Evolutionary conservation across 1,140 invertebrate genomes (phyloP).

Genomic region (Heterodera schachtii): DNA sequence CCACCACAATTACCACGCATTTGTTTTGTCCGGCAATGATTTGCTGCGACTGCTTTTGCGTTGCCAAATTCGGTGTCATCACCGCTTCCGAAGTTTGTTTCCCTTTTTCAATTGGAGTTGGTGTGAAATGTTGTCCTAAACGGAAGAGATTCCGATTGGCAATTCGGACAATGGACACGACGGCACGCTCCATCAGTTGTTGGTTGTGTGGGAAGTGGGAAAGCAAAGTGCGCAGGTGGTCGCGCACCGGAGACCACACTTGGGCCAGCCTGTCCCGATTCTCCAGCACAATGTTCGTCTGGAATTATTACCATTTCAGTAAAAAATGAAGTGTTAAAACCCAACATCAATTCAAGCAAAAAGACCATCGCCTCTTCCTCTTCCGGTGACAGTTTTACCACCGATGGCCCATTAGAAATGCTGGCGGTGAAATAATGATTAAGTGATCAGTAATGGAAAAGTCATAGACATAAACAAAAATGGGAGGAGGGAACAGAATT

Average conservation of each 20-base stretch:
- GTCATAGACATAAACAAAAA: no score
- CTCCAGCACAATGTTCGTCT: constrained; percentile 84
- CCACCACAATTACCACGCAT: constrained; percentile 29
- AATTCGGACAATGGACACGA: constrained; percentile 83
- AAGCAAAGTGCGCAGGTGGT: constrained; percentile 70
- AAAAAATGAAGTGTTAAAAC: neutral
- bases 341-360: constrained; percentile 80
- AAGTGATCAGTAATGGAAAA: no score
- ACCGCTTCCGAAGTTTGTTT: neutral
- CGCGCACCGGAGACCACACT: constrained; percentile 81
- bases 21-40: neutral
- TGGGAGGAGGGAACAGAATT: no score
- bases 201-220: constrained; percentile 55
- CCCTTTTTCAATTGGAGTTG: neutral
- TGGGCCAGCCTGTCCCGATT: constrained; percentile 84
- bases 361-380: constrained; percentile 89
- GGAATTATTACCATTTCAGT: neutral
- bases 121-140: constrained; percentile 14
- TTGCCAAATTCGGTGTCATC: neutral
- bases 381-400: constrained; percentile 32
- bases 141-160: constrained; percentile 73
- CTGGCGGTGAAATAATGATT: no score
- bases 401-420: neutral
- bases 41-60: neutral
- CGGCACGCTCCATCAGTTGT: constrained; percentile 81